These are phyloP conservation scores for Sarcophaga variegata DNA, from an alignment of 2,888 invertebrate species.

Conservation along the genomic window DNA sequence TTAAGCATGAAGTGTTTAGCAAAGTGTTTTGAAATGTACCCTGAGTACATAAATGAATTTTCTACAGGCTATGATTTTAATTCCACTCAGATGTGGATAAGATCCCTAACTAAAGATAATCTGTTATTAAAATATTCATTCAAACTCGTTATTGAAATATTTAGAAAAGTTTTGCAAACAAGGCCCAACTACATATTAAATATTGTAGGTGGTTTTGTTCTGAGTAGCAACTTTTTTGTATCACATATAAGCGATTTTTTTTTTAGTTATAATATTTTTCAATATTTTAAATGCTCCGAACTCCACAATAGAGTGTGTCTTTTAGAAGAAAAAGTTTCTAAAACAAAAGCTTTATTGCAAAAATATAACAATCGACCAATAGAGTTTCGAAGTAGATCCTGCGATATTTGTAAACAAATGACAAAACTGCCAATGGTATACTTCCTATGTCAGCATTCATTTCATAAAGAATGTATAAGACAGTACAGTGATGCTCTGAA, in stretches of 20 bases:
- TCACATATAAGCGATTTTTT: constrained; percentile 47
- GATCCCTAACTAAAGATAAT: constrained; percentile 29
- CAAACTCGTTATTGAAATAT: constrained; percentile 15
- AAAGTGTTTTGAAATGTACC: constrained; percentile 40
- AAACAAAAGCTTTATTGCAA: constrained; percentile 14
- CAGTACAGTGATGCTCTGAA: constrained; percentile 21
- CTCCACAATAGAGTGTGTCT: constrained; percentile 1
- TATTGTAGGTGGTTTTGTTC: constrained; percentile 37
- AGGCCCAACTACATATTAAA: constrained; percentile 54
- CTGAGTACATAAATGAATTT: constrained; percentile 11
- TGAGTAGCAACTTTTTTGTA: constrained; percentile 20
- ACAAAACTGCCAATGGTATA: constrained; percentile 72
- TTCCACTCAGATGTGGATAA: constrained; percentile 33
- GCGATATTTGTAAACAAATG: constrained; percentile 73
- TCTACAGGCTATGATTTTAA: background rate
- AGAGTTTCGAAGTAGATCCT: constrained; percentile 74
- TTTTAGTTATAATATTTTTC: constrained; percentile 31
- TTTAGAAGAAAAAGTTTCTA: constrained; percentile 17
- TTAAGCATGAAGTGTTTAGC: constrained; percentile 33
- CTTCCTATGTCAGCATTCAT: constrained; percentile 76
- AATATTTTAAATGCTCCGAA: constrained; percentile 36
- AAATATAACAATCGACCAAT: constrained; percentile 71
- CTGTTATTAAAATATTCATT: background rate
- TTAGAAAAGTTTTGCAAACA: constrained; percentile 35
- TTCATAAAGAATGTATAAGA: constrained; percentile 73